Evolutionary conservation across 2,113 vertebrate species (phyloP).

Genomic region (Tichodroma muraria): DNA sequence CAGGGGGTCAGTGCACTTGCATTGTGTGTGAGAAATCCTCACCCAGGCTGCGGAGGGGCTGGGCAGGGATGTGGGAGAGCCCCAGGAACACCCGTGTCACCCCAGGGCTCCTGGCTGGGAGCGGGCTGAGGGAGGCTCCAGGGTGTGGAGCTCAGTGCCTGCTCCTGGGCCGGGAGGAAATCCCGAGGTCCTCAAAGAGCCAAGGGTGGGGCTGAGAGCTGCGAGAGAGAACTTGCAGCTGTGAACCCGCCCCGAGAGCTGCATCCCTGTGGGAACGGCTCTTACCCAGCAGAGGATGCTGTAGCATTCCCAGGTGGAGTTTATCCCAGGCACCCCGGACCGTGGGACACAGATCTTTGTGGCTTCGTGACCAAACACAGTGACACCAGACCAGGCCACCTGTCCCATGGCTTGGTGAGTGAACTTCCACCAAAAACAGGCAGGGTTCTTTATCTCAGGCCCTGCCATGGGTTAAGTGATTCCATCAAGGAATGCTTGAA

Average conservation of each 20-base stretch:
- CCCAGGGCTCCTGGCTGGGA: neutral
- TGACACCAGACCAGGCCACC: neutral
- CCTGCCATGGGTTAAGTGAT: rapidly evolving
- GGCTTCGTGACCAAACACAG: neutral
- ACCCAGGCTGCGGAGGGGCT: neutral
- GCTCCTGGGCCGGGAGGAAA: rapidly evolving
- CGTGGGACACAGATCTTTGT: rapidly evolving
- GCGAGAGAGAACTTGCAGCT: neutral
- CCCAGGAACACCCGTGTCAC: neutral
- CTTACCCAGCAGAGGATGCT: neutral
- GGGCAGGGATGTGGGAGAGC: neutral
- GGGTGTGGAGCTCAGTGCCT: neutral
- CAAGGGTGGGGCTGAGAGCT: neutral
- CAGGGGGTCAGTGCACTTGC: rapidly evolving
- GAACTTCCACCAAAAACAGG: neutral
- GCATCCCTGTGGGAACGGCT: neutral
- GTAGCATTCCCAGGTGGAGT: neutral
- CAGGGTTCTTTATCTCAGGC: too few relatives aligned
- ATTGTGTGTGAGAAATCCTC: rapidly evolving
- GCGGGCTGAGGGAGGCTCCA: neutral
- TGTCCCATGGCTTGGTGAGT: too few relatives aligned
- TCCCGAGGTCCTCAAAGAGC: neutral
- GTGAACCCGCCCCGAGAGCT: neutral
- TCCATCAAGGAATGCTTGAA: neutral
- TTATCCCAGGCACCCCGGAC: neutral